A percentile compares a stretch with the other conserved stretches of the same genome.
Evolutionary conservation across 2,888 invertebrate genomes (phyloP).

Genomic region (Escarpia spicata): DNA sequence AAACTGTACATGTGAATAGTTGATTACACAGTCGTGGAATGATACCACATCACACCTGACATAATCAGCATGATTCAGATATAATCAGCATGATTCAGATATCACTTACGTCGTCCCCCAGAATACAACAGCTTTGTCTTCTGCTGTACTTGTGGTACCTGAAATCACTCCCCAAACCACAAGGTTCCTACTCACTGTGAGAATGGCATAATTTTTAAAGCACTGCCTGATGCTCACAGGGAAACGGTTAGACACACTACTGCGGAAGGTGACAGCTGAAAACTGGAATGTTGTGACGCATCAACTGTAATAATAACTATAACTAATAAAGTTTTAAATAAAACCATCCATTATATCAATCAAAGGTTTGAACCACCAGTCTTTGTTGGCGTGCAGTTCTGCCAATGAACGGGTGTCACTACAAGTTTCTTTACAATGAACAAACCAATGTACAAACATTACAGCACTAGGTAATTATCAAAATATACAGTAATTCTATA

Average conservation of each 20-base stretch:
- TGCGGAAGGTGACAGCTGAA: background rate
- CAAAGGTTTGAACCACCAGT: no score
- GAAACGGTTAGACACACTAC: background rate
- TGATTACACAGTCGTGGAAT: background rate
- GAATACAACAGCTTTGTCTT: background rate
- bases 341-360: no score
- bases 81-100: no score
- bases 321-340: background rate
- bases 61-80: background rate
- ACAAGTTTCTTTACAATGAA: no score
- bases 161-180: background rate
- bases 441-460: no score
- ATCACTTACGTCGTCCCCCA: background rate
- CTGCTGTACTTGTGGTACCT: background rate
- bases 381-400: background rate
- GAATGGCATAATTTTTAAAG: background rate
- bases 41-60: background rate
- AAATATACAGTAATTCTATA: background rate
- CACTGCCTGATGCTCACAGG: background rate
- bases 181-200: background rate
- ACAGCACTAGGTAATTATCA: background rate
- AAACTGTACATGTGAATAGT: conserved; percentile 10
- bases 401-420: background rate
- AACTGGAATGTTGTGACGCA: background rate
- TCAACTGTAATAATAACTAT: background rate